Conservation (phyloP, 2,888 invertebrate species). For the Alviniconcha strummeri region DNA sequence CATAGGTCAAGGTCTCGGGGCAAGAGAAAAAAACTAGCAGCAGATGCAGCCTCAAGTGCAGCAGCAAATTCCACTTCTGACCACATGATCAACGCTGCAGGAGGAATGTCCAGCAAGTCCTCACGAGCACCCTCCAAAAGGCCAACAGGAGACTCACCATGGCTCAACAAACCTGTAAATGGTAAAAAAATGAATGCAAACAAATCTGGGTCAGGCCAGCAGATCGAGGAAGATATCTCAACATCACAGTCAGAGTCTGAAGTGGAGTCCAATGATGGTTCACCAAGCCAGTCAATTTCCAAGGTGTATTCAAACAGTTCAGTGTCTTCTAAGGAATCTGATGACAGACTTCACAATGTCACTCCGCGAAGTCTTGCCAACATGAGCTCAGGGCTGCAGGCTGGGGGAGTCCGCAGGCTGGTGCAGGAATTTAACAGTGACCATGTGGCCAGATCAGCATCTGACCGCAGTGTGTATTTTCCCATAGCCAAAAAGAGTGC, state of each 20-base stretch:
- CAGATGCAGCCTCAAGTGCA: background rate
- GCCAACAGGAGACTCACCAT: too few relatives aligned
- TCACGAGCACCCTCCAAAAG: too few relatives aligned
- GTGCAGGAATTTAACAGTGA: background rate
- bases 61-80: too few relatives aligned
- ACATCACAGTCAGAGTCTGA: background rate
- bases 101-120: too few relatives aligned
- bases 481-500: background rate
- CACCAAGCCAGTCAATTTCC: background rate
- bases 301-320: background rate
- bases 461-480: background rate
- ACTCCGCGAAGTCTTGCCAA: background rate
- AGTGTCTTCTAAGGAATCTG: background rate
- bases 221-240: too few relatives aligned
- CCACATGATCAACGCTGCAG: too few relatives aligned
- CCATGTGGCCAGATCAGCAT: background rate
- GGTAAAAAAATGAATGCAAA: too few relatives aligned
- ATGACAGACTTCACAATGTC: background rate
- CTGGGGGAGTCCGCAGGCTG: background rate
- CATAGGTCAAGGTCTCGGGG: background rate
- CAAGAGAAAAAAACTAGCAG: background rate
- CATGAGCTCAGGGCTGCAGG: background rate
- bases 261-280: background rate
- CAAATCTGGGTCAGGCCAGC: too few relatives aligned
- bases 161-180: too few relatives aligned